These are phyloP conservation scores for Pherbina coryleti DNA, from an alignment of 2,888 invertebrate genomes.

Conservation along the genomic window DNA sequence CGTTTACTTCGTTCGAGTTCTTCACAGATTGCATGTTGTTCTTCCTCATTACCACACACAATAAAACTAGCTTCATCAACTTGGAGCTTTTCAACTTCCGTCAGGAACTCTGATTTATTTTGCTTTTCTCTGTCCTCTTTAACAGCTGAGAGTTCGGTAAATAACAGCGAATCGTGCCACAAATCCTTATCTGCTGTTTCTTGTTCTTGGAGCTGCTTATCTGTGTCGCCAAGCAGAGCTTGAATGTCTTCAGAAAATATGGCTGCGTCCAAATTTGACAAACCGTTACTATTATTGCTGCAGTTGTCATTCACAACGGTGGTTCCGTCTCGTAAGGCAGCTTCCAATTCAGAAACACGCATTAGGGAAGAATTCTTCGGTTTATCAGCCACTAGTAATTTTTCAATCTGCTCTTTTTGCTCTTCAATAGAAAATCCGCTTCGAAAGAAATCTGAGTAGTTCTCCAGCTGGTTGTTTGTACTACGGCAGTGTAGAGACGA, in stretches of 20 bases:
- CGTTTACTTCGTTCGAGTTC: slow-evolving; percentile 17
- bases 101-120: background rate
- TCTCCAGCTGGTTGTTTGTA: slow-evolving; percentile 33
- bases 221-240: slow-evolving; percentile 13
- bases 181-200: slow-evolving; percentile 34
- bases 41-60: background rate
- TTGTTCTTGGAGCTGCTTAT: background rate
- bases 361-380: slow-evolving; percentile 43
- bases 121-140: slow-evolving; percentile 12
- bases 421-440: slow-evolving; percentile 59
- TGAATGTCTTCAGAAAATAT: slow-evolving; percentile 60
- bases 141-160: slow-evolving; percentile 29
- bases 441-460: slow-evolving; percentile 61
- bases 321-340: slow-evolving; percentile 42
- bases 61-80: slow-evolving; percentile 64
- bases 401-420: background rate
- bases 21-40: background rate
- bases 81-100: slow-evolving; percentile 44
- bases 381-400: background rate
- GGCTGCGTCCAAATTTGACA: slow-evolving; percentile 52
- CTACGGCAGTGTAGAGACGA: background rate
- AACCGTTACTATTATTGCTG: slow-evolving; percentile 29
- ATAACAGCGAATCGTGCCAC: slow-evolving; percentile 46
- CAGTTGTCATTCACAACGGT: background rate
- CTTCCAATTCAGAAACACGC: slow-evolving; percentile 55